phyloP scores from a whole-genome alignment of 2,888 invertebrate species.

The Mongoloraphidia duomilia region DNA sequence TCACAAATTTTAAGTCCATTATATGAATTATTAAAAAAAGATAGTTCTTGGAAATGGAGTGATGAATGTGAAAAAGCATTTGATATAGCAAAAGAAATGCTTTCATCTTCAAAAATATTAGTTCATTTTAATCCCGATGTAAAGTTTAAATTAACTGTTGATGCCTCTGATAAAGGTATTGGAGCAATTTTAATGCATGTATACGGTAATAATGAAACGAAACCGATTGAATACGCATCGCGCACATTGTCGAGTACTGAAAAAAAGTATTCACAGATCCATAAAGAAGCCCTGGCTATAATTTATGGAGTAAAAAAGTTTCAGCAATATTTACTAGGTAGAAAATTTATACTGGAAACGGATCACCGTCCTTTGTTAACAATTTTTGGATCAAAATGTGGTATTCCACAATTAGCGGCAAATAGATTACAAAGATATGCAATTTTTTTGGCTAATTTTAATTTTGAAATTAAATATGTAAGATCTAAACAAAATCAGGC shows the following conservation, averaged over 20 bases:
- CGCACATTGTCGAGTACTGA: neutral
- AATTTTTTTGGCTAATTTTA: constrained; percentile 6
- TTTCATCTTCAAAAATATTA: no score
- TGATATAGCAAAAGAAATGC: no score
- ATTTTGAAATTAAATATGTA: no score
- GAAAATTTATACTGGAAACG: constrained; percentile 7
- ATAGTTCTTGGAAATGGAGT: no score
- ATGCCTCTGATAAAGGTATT: neutral
- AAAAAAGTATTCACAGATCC: neutral
- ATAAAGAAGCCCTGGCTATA: constrained; percentile 8
- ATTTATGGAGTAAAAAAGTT: no score
- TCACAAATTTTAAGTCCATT: constrained; percentile 2
- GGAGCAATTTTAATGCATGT: neutral
- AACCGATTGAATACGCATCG: neutral
- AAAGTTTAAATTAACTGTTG: no score
- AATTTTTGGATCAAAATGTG: no score
- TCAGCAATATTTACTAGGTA: constrained; percentile 3
- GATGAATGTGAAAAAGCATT: no score
- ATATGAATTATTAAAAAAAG: constrained; percentile 8
- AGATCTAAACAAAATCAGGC: no score
- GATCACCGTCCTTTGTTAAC: constrained; percentile 7
- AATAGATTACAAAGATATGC: constrained; percentile 7
- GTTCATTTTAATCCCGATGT: no score
- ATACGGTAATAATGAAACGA: neutral
- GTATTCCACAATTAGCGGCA: constrained; percentile 6